Conservation (phyloP, 2,888 invertebrate genomes). For the Scrobipalpa costella region DNA sequence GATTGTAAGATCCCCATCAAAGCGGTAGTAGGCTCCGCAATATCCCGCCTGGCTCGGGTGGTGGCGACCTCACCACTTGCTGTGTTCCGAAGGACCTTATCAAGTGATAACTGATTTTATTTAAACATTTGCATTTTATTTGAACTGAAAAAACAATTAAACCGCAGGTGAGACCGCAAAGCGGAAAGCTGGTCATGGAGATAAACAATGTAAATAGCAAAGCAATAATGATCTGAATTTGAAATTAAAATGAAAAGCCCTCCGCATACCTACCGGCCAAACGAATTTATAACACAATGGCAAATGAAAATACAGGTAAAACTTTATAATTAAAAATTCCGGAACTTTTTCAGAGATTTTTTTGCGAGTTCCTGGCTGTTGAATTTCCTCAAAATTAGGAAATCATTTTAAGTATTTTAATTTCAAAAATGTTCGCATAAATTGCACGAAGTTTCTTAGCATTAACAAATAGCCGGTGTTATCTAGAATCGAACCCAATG, state of each 20-base stretch:
- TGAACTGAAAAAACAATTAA: too few relatives aligned
- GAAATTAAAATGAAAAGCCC: constrained; percentile 18
- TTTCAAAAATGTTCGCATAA: too few relatives aligned
- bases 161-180: neutral
- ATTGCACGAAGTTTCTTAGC: too few relatives aligned
- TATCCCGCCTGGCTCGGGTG: too few relatives aligned
- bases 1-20: too few relatives aligned
- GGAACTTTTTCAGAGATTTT: neutral
- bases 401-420: neutral
- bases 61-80: too few relatives aligned
- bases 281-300: constrained; percentile 13
- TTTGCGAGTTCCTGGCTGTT: neutral
- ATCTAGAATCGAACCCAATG: too few relatives aligned
- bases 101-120: too few relatives aligned
- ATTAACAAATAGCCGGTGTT: too few relatives aligned
- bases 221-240: constrained; percentile 20
- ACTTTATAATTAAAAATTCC: constrained; percentile 17
- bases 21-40: too few relatives aligned
- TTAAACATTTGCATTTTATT: too few relatives aligned
- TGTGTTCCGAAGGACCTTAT: too few relatives aligned
- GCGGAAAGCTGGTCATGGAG: neutral
- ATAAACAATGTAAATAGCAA: constrained; percentile 16
- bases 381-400: neutral
- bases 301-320: constrained; percentile 10
- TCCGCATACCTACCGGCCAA: constrained; percentile 5